Percentiles rank a stretch among this genome's conserved stretches.
These are phyloP conservation scores for Leiothrix lutea DNA, from an alignment of 2,113 vertebrate genomes.

Conservation along the genomic window DNA sequence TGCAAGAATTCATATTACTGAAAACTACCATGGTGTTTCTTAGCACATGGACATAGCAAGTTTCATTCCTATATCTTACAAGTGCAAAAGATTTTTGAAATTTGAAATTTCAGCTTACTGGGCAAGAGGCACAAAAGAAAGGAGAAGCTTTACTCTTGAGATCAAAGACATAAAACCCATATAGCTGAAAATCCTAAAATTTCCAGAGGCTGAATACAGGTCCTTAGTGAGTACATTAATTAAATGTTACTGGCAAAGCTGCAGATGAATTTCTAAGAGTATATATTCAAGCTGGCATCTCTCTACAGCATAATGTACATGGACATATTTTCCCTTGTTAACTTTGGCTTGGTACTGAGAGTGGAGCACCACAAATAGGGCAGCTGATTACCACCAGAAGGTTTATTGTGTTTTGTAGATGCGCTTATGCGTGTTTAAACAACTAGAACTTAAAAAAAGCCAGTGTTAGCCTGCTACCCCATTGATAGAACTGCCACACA, in stretches of 20 bases:
- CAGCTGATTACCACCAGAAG: not conserved
- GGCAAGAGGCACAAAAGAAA: not conserved
- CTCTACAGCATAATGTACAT: not conserved
- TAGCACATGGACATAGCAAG: not conserved
- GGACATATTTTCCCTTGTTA: not conserved
- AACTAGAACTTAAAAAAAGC: not conserved
- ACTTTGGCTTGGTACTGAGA: not conserved
- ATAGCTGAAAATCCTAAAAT: not conserved
- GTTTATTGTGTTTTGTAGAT: not conserved
- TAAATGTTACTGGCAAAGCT: not conserved
- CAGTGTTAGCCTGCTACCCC: not conserved
- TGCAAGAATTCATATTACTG: not conserved
- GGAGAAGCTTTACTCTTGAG: not conserved
- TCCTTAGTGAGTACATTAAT: not conserved
- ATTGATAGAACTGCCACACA: not conserved
- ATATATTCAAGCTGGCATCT: not conserved
- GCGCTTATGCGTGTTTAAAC: not conserved
- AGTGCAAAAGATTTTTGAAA: not conserved
- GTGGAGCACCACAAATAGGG: not conserved
- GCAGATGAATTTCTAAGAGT: not conserved
- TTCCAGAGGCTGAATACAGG: not conserved
- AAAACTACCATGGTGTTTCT: not conserved
- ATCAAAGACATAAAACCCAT: not conserved
- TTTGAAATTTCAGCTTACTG: slow-evolving; percentile 21
- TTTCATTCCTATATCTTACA: not conserved